Evolutionary conservation across 2,888 invertebrate species (phyloP), one percentile per base, ranked within the genome.

Genomic region (Pseudanteris insignis): DNA sequence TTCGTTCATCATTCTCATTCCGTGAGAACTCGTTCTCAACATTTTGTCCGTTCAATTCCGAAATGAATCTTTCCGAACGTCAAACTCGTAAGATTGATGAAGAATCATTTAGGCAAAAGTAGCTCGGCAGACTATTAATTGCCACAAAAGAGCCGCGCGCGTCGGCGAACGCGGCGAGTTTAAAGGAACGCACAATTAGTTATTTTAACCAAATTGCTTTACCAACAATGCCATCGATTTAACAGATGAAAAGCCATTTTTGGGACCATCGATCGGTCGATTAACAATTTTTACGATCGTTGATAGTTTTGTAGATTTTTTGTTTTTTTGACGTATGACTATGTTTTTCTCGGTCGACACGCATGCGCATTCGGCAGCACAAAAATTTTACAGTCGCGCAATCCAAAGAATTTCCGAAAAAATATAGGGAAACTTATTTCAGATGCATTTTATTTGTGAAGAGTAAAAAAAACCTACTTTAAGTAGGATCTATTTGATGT

Each of bases 191-290:
- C 73, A 75, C 79, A 76, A 79, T 79, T 79, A 79, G 78, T 79
- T 78, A 79, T 76, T 79, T 76, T 78, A 77, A 78, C 78, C 73
- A 73, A 79, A 79, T 79, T 79, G 78, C 78, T 77, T 71, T 68
- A 71, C 70, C 71, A 71, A 78, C 77, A 79, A 78, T 76, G 67
- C 66, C 24, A 26, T 48, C 41, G 61, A 65, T 67, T 71, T 68
- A 70, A 70, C 75, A 71, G 73, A 74, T 74, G 73, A 71, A 70
- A 69, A 53, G 53, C 26, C 32, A 28, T 53, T 59, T 59, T 59
- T 25, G 28, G 40, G 44, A 46, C 38, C 38, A 59, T 34, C 40
- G 51, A 51, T 32, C 34, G 32, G 18, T 2, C 2, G 37, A 40
- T 51, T 53, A 38, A 51, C 47, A 53, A 46, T 51, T 51, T 28